Evolutionary conservation across 2,113 vertebrate genomes (phyloP), one percentile per base, ranked within the genome.

Genomic region (Ellobius talpinus): DNA sequence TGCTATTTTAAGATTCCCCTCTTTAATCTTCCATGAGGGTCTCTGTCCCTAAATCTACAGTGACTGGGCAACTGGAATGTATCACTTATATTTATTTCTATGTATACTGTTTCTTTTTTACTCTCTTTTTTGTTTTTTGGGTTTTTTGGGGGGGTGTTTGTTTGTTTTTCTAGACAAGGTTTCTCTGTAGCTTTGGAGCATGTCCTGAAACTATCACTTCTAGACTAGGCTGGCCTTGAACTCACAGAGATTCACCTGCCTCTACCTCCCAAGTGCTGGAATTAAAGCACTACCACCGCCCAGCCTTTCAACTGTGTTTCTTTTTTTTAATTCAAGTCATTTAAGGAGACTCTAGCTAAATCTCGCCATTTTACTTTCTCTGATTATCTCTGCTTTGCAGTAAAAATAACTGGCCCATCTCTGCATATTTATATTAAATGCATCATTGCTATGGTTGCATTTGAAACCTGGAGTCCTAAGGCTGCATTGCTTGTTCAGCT

Each of bases 381-480:
- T 94, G 79, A 77, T 12, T 82, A 39, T 76, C 74, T 70, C n/a
- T 91, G 50, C 31, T 79, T 86, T 93, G 45, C 78, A 77, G 39
- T 24, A 94, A 36, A 82, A 87, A 76, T 86, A 82, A 23, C 16
- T 84, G 74, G 12, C 3, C 6, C 36, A 68, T 81, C 36, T 81
- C 9, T 19, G n/a, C n/a, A 16, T 31, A 72, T 45, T 90, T 55
- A 78, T 10, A 36, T 50, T 70, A 61, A 78, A 45, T 6, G 9
- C 14, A 50, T 58, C 21, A 39, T 12, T 52, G 31, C 7, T 7
- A 4, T 7, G 13, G 23, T 47, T 61, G 16, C 21, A 10, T 73
- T 61, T 42, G 58, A 74, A 89, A 7, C 72, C 26, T 42, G 19
- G 45, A 91, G 16, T 26, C 14, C 11, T 4, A 39, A 73, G 33